These are phyloP conservation scores for Platyrinchus mystaceus DNA, from an alignment of 2,797 vertebrate genomes.

Conservation along the genomic window DNA sequence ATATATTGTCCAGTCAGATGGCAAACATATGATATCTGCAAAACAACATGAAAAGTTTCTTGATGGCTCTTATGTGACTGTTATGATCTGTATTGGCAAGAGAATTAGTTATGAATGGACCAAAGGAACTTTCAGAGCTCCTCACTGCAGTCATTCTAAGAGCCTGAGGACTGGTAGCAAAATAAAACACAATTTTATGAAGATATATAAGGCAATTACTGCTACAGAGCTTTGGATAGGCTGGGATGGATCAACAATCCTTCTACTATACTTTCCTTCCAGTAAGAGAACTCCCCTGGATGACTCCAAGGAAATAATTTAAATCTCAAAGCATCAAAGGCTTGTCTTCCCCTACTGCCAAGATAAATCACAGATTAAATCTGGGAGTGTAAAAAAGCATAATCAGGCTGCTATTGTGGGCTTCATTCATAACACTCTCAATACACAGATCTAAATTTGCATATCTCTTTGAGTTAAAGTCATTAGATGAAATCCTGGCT, in stretches of 20 bases:
- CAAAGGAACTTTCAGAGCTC: background rate
- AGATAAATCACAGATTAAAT: slow-evolving; percentile 53
- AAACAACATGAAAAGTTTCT: background rate
- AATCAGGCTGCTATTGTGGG: slow-evolving; percentile 21
- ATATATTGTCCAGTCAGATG: background rate
- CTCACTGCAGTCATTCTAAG: background rate
- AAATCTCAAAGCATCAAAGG: slow-evolving; percentile 58
- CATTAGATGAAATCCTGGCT: background rate
- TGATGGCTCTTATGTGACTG: background rate
- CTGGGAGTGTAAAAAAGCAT: slow-evolving; percentile 2
- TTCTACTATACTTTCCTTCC: background rate
- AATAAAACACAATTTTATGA: background rate
- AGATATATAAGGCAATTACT: background rate
- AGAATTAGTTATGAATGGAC: background rate
- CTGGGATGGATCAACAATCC: background rate
- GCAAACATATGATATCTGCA: background rate
- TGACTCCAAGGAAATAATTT: slow-evolving; percentile 39
- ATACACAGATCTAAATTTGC: background rate
- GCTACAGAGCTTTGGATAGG: background rate
- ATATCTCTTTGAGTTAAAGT: background rate
- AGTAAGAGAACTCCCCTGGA: slow-evolving; percentile 1
- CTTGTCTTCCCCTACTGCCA: background rate
- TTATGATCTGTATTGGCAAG: background rate
- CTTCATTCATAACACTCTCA: background rate
- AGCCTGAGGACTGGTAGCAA: background rate